Evolutionary conservation across 2,888 invertebrate species (phyloP), one percentile per base, ranked within the genome.

Genomic region (Pyralis farinalis): DNA sequence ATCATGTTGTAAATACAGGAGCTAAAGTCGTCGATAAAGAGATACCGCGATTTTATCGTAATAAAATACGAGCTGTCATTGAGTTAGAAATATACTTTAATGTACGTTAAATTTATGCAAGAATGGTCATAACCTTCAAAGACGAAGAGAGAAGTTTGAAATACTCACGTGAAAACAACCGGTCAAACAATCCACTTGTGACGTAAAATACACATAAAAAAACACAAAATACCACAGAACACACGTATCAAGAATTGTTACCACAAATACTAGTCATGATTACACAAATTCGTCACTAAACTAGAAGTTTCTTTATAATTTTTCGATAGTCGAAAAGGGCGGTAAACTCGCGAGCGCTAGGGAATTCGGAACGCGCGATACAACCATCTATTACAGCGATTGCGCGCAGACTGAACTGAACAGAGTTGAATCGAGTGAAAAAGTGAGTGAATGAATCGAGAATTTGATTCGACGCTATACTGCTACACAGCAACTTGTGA

Each of bases 191-290:
- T 53, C 44, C 49, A 48, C 52, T 37, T 22, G 34, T 52, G 37
- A 50, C 48, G 52, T 51, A 49, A 51, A 53, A 42, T 30, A 47
- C 48, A 54, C 47, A 46, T 29, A 36, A 47, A 42, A 47, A 39
- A 36, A 44, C 46, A 50, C 41, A 40, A 37, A 42, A 51, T 47
- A 52, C 46, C 51, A 42, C 42, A 43, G 37, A 30, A 43, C 44
- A 50, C 39, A 27, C 7, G 8, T 53, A 66, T 65, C 79, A 81
- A 76, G 51, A 56, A 51, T 53, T 52, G 55, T 62, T 50, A 53
- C 55, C 76, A 79, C 75, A 58, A 42, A 67, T 58, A 46, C 50
- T 60, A 49, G 71, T 73, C 71, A 78, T 79, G 62, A 55, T 71
- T 42, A 46, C 64, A 71, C 66, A 52, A n/a, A 49, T 71, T 63